Base-by-base conservation (phyloP, 2,888 invertebrate genomes). In the Drosophila lacicola region DNA sequence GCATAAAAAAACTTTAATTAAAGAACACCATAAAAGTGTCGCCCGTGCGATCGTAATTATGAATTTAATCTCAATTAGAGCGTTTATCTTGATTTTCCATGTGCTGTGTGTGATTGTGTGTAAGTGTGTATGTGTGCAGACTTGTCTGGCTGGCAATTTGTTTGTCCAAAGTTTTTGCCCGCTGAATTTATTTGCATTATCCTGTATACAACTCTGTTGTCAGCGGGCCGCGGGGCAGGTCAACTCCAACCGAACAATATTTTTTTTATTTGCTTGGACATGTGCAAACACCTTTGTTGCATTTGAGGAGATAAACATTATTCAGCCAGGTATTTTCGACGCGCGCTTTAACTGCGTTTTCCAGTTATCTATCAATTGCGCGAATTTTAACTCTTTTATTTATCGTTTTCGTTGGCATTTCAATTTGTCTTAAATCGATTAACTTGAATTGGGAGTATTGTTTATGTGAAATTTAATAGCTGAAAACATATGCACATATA, bases 61-160 rank as follows among this genome's bases (percentile, higher is more conserved):
- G 91, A 91, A 91, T 91, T 91, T 91, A 91, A 91, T 91, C 91
- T 91, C 91, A 90, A 91, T 91, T 91, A 91, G 82, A 82, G 78
- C 78, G 84, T 82, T 88, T 90, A 89, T 89, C 88, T 89, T 82
- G 88, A 88, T 88, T 78, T 82, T 78, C 62, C 80, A 74, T 55
- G 60, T 66, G 75, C 47, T 29, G 37, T 19, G 6, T 19, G 29
- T 19, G 0, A 29, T 51, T 39, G 62, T 56, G 47, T 57, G 53
- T 44, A 10, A 58, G 57, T 51, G 42, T 54, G 49, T 44, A 10
- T 57, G 53, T 65, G 55, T 55, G 34, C 21, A 53, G 67, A 70
- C 62, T 61, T 71, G 71, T 69, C 62, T 68, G 50, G 60, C 70
- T 45, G 53, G 69, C 84, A 81, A 83, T 83, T 83, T 84, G 87